These are phyloP conservation scores for Venturia canescens DNA, from an alignment of 1,140 invertebrate genomes.

Conservation along the genomic window DNA sequence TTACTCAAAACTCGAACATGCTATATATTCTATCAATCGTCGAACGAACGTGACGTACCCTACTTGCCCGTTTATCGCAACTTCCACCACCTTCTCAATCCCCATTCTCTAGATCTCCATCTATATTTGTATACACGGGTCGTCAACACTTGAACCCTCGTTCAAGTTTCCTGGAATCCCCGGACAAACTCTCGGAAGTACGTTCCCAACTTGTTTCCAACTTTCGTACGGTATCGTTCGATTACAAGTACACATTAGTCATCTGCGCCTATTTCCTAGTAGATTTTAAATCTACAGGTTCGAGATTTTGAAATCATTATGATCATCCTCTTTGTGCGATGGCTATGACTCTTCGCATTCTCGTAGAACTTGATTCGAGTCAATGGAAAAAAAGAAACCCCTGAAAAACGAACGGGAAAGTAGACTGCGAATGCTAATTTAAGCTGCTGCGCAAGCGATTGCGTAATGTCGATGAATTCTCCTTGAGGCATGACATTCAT, in stretches of 20 bases:
- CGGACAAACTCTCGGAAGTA: slow-evolving; percentile 19
- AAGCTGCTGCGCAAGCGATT: background rate
- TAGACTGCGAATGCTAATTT: background rate
- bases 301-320: background rate
- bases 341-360: background rate
- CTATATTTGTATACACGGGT: background rate
- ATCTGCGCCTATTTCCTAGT: background rate
- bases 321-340: background rate
- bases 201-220: slow-evolving; percentile 23
- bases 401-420: background rate
- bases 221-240: slow-evolving; percentile 11
- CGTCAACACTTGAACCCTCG: slow-evolving; percentile 20
- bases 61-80: slow-evolving; percentile 3
- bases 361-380: background rate
- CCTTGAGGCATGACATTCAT: slow-evolving; percentile 9
- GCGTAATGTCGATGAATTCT: background rate
- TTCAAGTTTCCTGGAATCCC: slow-evolving; percentile 18
- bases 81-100: slow-evolving; percentile 29
- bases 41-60: slow-evolving; percentile 37
- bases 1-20: slow-evolving; percentile 11
- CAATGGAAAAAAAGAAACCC: background rate
- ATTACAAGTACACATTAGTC: background rate
- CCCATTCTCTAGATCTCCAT: background rate
- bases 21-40: slow-evolving; percentile 36
- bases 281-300: background rate